A percentile compares a stretch with the other conserved stretches of the same genome.
phyloP scores from a whole-genome alignment of 2,888 invertebrate species.

The Noctua fimbriata region DNA sequence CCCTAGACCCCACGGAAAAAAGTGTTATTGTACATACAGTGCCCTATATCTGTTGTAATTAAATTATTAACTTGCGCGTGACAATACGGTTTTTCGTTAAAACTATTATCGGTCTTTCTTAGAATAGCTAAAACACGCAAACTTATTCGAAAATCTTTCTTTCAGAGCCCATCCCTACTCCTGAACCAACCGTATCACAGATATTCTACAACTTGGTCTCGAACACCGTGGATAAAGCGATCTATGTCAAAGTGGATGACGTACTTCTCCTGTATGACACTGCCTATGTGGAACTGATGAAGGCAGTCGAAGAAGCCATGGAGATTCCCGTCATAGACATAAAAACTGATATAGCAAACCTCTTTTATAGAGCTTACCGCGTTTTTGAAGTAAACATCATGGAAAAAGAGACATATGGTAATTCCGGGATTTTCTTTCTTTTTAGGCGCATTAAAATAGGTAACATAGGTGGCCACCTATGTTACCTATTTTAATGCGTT shows the following conservation, averaged over 20 bases:
- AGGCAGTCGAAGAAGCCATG: constrained; percentile 84
- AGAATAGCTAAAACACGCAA: not conserved
- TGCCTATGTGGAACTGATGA: constrained; percentile 82
- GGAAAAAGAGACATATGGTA: constrained; percentile 82
- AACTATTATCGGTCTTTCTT: not conserved
- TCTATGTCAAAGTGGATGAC: constrained; percentile 79
- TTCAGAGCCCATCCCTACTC: constrained; percentile 80
- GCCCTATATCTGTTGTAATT: not conserved
- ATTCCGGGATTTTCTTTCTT: not conserved
- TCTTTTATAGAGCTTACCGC: constrained; percentile 77
- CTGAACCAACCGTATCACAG: constrained; percentile 80
- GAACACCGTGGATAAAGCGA: constrained; percentile 83
- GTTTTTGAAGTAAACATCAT: constrained; percentile 79
- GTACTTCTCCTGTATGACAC: constrained; percentile 79
- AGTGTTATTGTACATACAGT: not conserved
- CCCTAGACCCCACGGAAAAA: not conserved
- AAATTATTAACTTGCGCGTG: not conserved
- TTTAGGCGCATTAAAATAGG: too few relatives aligned
- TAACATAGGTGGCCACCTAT: too few relatives aligned
- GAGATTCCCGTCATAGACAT: constrained; percentile 84
- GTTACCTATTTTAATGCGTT: not conserved
- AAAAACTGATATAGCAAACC: constrained; percentile 77
- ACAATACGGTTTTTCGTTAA: not conserved
- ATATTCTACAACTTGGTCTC: constrained; percentile 75
- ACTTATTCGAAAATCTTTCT: not conserved